A percentile compares a stretch with the other conserved stretches of the same genome.
Evolutionary conservation across 2,797 vertebrate species (phyloP).

Genomic region (Chiloscyllium punctatum): DNA sequence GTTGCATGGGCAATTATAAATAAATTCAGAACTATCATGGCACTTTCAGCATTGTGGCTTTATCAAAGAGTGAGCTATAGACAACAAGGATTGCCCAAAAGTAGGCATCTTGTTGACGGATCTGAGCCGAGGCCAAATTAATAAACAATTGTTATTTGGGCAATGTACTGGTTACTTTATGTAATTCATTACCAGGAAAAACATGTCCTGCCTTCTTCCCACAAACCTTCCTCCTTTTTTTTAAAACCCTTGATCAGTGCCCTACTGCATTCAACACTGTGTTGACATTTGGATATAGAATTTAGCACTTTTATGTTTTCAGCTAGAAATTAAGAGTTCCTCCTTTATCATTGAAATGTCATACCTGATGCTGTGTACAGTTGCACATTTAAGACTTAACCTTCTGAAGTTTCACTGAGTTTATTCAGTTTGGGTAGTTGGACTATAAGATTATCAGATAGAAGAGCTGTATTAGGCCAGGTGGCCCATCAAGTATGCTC

Average conservation of each 20-base stretch:
- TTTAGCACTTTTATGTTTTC: background rate
- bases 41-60: background rate
- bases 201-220: background rate
- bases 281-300: background rate
- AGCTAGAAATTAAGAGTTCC: background rate
- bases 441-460: too few relatives aligned
- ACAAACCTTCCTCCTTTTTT: background rate
- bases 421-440: background rate
- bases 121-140: background rate
- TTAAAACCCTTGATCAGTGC: background rate
- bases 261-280: background rate
- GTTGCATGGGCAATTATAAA: background rate
- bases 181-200: background rate
- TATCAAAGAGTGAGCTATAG: background rate
- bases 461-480: too few relatives aligned
- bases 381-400: background rate
- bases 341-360: background rate
- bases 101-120: background rate
- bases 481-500: too few relatives aligned
- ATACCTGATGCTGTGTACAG: too few relatives aligned
- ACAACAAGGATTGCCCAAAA: background rate
- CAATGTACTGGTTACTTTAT: background rate
- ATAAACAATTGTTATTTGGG: background rate
- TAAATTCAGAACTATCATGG: background rate
- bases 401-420: background rate